These are phyloP conservation scores for Rhyacophila evoluta DNA, from an alignment of 2,888 invertebrate species.

Conservation along the genomic window DNA sequence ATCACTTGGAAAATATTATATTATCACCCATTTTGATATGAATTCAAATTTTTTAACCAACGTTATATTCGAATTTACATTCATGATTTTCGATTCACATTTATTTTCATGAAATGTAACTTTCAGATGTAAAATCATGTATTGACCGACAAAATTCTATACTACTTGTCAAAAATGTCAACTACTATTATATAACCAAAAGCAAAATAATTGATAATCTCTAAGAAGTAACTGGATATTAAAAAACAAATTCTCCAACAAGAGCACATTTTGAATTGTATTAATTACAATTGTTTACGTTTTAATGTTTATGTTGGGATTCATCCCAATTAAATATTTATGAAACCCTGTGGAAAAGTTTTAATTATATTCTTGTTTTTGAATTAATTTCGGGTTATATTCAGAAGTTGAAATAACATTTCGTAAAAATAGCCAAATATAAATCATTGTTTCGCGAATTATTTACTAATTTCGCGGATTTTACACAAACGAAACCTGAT, in stretches of 20 bases:
- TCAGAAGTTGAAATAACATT: conserved; percentile 9
- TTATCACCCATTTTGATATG: too few species aligned
- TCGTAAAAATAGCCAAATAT: not conserved
- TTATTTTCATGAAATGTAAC: too few species aligned
- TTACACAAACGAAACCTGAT: conserved; percentile 2
- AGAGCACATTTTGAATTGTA: not conserved
- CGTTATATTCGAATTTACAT: too few species aligned
- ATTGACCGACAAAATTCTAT: too few species aligned
- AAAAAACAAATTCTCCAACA: not conserved
- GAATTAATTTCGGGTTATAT: conserved; percentile 14
- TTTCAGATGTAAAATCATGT: too few species aligned
- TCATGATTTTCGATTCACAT: not conserved
- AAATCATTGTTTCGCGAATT: not conserved
- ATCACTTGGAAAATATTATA: too few species aligned
- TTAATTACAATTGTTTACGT: conserved; percentile 5
- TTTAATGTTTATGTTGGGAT: conserved; percentile 8
- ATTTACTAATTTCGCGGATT: too few species aligned
- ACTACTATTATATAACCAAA: too few species aligned
- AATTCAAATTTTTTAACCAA: too few species aligned
- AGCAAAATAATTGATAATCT: not conserved
- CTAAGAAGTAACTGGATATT: not conserved
- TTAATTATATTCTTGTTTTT: not conserved
- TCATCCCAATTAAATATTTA: conserved; percentile 10
- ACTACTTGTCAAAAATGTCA: too few species aligned
- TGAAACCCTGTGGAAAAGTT: conserved; percentile 5